Conservation (phyloP, 2,888 invertebrate genomes). For the Trachelus stipa region DNA sequence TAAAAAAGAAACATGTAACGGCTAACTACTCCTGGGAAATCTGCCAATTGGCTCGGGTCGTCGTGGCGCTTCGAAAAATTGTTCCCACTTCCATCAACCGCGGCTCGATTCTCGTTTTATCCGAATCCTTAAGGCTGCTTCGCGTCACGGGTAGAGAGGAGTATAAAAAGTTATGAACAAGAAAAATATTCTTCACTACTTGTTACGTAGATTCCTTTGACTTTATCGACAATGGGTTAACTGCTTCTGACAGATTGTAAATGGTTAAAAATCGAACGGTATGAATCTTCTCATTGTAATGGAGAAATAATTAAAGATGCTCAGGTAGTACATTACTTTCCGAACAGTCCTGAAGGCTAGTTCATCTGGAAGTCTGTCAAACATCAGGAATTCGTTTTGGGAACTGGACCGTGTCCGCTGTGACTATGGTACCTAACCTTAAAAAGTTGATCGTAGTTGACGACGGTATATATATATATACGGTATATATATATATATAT, state of each 20-base stretch:
- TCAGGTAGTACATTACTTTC: background rate
- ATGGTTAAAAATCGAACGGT: background rate
- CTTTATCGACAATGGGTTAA: background rate
- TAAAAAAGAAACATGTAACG: background rate
- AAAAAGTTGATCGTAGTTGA: background rate
- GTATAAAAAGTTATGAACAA: background rate
- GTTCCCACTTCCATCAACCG: background rate
- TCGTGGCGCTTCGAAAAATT: background rate
- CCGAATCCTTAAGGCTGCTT: background rate
- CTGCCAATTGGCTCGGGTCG: background rate
- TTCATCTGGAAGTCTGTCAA: background rate
- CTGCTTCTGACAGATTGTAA: background rate
- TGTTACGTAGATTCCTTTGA: background rate
- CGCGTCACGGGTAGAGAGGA: background rate
- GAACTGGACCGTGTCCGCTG: conserved; percentile 4
- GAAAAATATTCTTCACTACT: background rate
- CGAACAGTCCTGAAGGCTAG: background rate
- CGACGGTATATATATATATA: background rate
- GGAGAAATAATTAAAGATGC: background rate
- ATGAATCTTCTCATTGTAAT: background rate
- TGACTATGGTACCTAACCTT: background rate
- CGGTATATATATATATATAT: too few species aligned
- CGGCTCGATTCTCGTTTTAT: background rate
- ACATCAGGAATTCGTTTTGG: background rate
- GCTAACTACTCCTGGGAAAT: background rate